phyloP scores from a whole-genome alignment of 1,140 invertebrate genomes.

The Belonocnema kinseyi region DNA sequence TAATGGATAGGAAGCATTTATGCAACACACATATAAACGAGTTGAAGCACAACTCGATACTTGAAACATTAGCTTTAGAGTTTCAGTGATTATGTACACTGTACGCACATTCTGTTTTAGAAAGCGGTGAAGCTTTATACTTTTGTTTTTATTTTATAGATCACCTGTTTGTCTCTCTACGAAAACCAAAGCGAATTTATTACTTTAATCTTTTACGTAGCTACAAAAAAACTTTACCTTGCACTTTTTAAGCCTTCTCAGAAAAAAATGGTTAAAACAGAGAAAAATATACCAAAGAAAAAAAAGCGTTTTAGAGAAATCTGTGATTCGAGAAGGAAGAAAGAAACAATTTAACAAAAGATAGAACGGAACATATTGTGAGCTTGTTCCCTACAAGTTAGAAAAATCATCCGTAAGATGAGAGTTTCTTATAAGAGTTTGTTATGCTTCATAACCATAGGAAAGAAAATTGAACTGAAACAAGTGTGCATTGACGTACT shows the following conservation, averaged over 20 bases:
- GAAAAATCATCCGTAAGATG: slow-evolving; percentile 25
- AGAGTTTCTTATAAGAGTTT: slow-evolving; percentile 22
- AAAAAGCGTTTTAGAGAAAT: background rate
- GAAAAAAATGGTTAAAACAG: background rate
- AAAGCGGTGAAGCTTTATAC: too few species aligned
- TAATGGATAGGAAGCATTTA: too few species aligned
- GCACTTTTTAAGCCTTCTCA: background rate
- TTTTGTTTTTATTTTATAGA: too few species aligned
- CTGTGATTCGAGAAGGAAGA: slow-evolving; percentile 20
- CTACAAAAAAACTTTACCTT: too few species aligned
- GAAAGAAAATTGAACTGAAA: slow-evolving; percentile 26
- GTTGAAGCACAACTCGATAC: too few species aligned
- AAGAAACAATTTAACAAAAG: slow-evolving; percentile 27
- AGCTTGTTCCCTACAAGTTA: slow-evolving; percentile 22
- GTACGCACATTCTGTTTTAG: too few species aligned
- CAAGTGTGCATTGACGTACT: background rate
- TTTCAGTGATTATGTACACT: too few species aligned
- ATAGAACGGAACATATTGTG: slow-evolving; percentile 16
- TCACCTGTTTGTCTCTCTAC: too few species aligned
- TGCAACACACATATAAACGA: too few species aligned
- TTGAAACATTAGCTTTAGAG: too few species aligned
- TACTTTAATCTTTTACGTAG: too few species aligned
- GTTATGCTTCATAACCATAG: slow-evolving; percentile 5
- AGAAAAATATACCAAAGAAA: background rate
- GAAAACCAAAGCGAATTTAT: too few species aligned